Evolutionary conservation across 2,888 invertebrate genomes (phyloP).

Genomic region (Drosophila fulvimacula): DNA sequence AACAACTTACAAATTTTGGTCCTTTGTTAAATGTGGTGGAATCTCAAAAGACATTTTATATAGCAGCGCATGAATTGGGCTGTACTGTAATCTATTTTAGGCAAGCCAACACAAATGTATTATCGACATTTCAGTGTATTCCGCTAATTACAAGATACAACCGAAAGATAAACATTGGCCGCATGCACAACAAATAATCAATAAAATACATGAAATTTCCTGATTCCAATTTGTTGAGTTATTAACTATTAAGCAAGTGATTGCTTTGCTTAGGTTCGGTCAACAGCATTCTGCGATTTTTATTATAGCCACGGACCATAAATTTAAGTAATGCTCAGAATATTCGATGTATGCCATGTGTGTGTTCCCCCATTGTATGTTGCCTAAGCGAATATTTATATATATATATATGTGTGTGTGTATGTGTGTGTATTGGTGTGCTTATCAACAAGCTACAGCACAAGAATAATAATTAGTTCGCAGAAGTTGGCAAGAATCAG

Average conservation of each 20-base stretch:
- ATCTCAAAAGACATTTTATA: not conserved
- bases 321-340: constrained; percentile 18
- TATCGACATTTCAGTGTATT: constrained; percentile 13
- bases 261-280: constrained; percentile 28
- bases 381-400: not conserved
- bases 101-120: constrained; percentile 4
- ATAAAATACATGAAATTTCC: constrained; percentile 43
- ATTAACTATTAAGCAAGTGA: constrained; percentile 35
- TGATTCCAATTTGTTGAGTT: constrained; percentile 27
- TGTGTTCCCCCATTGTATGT: constrained; percentile 6
- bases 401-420: constrained; percentile 6
- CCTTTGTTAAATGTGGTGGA: not conserved
- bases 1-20: not conserved
- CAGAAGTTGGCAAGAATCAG: constrained; percentile 1
- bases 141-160: constrained; percentile 30
- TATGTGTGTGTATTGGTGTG: not conserved
- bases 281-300: constrained; percentile 20
- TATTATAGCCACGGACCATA: constrained; percentile 20
- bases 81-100: not conserved
- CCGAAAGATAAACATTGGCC: constrained; percentile 21
- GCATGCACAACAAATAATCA: constrained; percentile 42
- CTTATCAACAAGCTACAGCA: constrained; percentile 1
- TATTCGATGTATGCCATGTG: constrained; percentile 7
- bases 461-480: constrained; percentile 15
- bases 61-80: not conserved